Evolutionary conservation across 1,140 invertebrate genomes (phyloP).

Genomic region (Tyrophagus putrescentiae): DNA sequence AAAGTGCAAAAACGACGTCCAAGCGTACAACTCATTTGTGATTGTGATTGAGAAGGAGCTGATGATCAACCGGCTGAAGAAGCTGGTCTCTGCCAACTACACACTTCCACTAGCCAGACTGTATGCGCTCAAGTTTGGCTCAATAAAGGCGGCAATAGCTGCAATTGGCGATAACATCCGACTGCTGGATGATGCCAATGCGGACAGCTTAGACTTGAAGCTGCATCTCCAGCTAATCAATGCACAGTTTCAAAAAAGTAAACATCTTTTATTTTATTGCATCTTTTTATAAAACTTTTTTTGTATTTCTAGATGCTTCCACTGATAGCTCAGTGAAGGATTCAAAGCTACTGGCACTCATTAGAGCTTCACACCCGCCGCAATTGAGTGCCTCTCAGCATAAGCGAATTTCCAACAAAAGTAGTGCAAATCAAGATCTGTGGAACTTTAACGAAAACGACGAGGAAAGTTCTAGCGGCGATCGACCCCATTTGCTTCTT

Average conservation of each 20-base stretch:
- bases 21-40: no score
- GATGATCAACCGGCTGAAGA: conserved; percentile 4
- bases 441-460: not conserved
- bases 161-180: not conserved
- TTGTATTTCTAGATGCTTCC: no score
- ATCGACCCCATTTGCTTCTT: no score
- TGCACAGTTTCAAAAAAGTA: not conserved
- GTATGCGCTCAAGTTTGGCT: not conserved
- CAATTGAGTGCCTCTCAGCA: no score
- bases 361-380: no score
- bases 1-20: not conserved
- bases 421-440: conserved; percentile 1
- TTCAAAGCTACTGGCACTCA: no score
- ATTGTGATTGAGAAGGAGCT: conserved; percentile 2
- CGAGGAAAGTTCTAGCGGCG: not conserved
- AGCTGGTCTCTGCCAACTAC: not conserved
- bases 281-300: no score
- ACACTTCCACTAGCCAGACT: conserved; percentile 10
- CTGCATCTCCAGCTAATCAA: not conserved
- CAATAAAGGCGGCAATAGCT: not conserved
- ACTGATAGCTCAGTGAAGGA: no score
- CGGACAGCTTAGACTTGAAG: not conserved
- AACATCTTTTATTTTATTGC: no score
- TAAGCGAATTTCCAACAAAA: no score
- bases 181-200: not conserved